These are phyloP conservation scores for Amiota communis DNA, from an alignment of 2,888 invertebrate species.

Conservation along the genomic window DNA sequence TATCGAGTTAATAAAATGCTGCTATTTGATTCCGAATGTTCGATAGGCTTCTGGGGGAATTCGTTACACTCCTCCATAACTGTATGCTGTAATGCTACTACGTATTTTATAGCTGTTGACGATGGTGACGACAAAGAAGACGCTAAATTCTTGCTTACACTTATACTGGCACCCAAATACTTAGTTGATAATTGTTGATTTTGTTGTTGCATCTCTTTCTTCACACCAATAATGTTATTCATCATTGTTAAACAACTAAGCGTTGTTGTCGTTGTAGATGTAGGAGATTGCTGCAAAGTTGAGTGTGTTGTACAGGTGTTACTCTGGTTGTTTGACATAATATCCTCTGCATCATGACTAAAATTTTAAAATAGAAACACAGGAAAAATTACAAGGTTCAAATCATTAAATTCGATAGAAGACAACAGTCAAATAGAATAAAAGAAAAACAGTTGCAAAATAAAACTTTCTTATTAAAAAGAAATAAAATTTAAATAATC, in stretches of 20 bases:
- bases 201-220: constrained; percentile 41
- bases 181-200: constrained; percentile 20
- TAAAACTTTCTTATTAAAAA: background rate
- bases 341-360: constrained; percentile 48
- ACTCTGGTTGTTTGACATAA: constrained; percentile 29
- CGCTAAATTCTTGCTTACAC: constrained; percentile 34
- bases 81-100: constrained; percentile 34
- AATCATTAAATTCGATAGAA: background rate
- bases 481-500: no score
- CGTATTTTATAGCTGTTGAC: constrained; percentile 48
- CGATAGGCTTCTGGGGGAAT: constrained; percentile 62
- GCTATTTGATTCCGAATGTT: constrained; percentile 58
- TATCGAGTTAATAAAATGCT: constrained; percentile 29
- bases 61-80: constrained; percentile 51
- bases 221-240: constrained; percentile 43
- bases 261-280: constrained; percentile 32
- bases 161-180: constrained; percentile 46
- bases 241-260: constrained; percentile 40
- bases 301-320: constrained; percentile 15
- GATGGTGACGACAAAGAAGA: constrained; percentile 37
- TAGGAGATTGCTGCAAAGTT: constrained; percentile 19
- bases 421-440: background rate
- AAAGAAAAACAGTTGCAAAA: background rate
- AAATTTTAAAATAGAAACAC: constrained; percentile 1
- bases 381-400: no score